Evolutionary conservation across 2,797 vertebrate species (phyloP).

Genomic region (Gymnoscopelus braueri): DNA sequence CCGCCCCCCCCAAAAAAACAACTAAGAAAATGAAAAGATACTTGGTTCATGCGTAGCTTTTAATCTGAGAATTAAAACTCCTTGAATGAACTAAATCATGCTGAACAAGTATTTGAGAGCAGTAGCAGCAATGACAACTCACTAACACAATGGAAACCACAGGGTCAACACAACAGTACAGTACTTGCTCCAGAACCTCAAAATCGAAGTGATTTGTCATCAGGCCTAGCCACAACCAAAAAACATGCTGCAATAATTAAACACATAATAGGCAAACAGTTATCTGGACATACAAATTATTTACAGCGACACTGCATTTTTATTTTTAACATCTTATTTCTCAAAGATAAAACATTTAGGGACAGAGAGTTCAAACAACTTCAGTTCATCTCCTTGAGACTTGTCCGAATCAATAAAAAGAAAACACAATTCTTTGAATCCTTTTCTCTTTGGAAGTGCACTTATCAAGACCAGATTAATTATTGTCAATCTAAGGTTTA

Average conservation of each 20-base stretch:
- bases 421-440: constrained; percentile 12
- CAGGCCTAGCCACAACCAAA: constrained; percentile 68
- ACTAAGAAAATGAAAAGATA: no score
- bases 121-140: constrained; percentile 53
- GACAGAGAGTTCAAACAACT: constrained; percentile 14
- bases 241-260: constrained; percentile 87
- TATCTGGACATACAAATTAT: constrained; percentile 80
- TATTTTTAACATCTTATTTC: constrained; percentile 54
- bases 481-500: constrained; percentile 19
- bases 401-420: constrained; percentile 14
- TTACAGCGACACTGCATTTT: constrained; percentile 81
- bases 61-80: constrained; percentile 18
- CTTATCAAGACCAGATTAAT: constrained; percentile 57
- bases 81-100: constrained; percentile 59
- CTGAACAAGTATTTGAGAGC: constrained; percentile 52
- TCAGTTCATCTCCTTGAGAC: constrained; percentile 15
- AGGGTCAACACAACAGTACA: constrained; percentile 55
- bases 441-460: constrained; percentile 60
- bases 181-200: constrained; percentile 38
- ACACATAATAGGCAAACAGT: constrained; percentile 73
- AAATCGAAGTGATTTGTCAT: constrained; percentile 62
- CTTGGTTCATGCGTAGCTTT: no score
- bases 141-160: constrained; percentile 43
- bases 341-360: constrained; percentile 25
- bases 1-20: no score